These are phyloP conservation scores for Leptobrachium leishanense DNA, from an alignment of 2,113 vertebrate species.

Conservation along the genomic window DNA sequence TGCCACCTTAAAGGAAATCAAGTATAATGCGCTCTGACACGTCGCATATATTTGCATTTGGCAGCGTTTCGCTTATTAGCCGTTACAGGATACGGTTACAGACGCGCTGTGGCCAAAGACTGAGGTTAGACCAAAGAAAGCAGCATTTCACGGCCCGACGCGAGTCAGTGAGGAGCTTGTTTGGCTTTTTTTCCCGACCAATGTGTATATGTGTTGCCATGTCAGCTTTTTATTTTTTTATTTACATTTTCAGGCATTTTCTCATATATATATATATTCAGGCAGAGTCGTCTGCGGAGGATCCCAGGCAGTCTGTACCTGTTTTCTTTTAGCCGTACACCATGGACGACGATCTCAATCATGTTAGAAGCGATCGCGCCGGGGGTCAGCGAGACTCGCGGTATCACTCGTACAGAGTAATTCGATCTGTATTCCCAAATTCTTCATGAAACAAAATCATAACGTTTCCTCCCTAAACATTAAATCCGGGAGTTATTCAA, in stretches of 20 bases:
- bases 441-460: no score
- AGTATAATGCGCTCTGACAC: conserved; percentile 36
- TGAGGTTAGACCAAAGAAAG: conserved; percentile 8
- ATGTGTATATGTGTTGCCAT: neutral
- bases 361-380: neutral
- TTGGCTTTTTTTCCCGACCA: neutral
- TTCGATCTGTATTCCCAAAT: no score
- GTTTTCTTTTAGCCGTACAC: neutral
- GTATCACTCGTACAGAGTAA: no score
- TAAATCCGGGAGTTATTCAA: no score
- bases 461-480: no score
- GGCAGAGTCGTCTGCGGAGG: neutral
- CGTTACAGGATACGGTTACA: conserved; percentile 33
- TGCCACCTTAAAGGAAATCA: conserved; percentile 2
- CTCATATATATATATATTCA: neutral
- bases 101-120: conserved; percentile 4
- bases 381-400: no score
- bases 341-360: neutral
- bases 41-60: conserved; percentile 46
- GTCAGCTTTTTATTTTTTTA: neutral
- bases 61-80: conserved; percentile 20
- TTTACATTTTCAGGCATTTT: neutral
- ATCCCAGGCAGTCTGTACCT: neutral
- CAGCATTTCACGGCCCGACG: conserved; percentile 19
- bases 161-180: neutral